A percentile compares a stretch with the other conserved stretches of the same genome.
Conservation (phyloP, 2,888 invertebrate genomes). For the Andrena bicolor region DNA sequence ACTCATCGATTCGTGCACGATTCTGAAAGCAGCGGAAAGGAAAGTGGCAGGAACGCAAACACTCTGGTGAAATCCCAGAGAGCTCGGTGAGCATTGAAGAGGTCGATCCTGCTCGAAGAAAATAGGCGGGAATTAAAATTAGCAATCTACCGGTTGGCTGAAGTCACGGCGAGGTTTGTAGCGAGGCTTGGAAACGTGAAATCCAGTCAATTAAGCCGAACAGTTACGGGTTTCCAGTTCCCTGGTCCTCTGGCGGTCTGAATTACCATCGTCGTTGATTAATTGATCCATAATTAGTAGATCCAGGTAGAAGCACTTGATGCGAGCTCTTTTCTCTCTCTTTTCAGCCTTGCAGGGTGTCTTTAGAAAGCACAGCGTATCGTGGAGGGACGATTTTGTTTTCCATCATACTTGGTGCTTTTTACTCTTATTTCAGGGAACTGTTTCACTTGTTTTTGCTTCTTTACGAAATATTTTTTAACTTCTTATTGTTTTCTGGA, state of each 20-base stretch:
- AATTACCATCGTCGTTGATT: conserved; percentile 35
- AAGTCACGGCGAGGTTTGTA: conserved; percentile 34
- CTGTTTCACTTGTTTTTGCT: too few relatives aligned
- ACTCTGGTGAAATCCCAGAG: neutral
- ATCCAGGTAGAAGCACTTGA: neutral
- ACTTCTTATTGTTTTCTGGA: neutral
- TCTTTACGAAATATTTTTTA: neutral
- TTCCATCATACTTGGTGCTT: neutral
- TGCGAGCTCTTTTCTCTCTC: conserved; percentile 11
- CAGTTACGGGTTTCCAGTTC: conserved; percentile 17
- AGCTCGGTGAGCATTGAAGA: conserved; percentile 12
- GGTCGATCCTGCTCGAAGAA: conserved; percentile 25
- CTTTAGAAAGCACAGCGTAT: neutral
- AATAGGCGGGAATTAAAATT: conserved; percentile 34
- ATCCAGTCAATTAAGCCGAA: conserved; percentile 48
- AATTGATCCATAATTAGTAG: conserved; percentile 45
- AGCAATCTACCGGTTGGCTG: conserved; percentile 22
- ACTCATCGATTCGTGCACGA: neutral
- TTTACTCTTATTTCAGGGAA: neutral
- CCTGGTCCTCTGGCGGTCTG: neutral
- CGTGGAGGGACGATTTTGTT: neutral
- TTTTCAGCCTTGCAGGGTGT: neutral
- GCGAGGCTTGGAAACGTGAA: conserved; percentile 17
- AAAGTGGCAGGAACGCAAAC: neutral
- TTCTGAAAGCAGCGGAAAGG: neutral